phyloP scores from a whole-genome alignment of 1,140 invertebrate genomes.

The Saccostrea cuccullata region DNA sequence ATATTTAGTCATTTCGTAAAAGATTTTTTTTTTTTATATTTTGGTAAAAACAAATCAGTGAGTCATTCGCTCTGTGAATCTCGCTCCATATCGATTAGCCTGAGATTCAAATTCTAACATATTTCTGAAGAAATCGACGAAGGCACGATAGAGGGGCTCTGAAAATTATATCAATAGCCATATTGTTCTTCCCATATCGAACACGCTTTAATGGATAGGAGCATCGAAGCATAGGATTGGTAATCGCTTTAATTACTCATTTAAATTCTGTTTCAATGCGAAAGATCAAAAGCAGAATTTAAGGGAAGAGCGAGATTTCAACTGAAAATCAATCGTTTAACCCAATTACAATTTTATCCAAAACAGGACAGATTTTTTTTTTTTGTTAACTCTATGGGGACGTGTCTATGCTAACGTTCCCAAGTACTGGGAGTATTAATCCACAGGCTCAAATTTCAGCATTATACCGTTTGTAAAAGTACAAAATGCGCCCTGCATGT shows the following conservation, averaged over 20 bases:
- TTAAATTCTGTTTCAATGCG: not conserved
- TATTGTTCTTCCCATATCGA: not conserved
- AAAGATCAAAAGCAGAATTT: not conserved
- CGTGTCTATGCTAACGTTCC: too few species aligned
- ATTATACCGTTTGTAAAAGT: not conserved
- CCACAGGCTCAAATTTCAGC: not conserved
- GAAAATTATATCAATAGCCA: slow-evolving; percentile 33
- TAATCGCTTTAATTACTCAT: slow-evolving; percentile 6
- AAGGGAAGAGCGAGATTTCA: not conserved
- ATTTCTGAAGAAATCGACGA: not conserved
- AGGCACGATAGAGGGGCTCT: not conserved
- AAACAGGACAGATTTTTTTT: too few species aligned
- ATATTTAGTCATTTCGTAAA: not conserved
- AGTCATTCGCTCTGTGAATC: slow-evolving; percentile 29
- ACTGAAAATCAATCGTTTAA: not conserved
- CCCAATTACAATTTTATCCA: not conserved
- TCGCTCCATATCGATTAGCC: slow-evolving; percentile 10
- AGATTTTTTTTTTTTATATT: not conserved
- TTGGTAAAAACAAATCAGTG: not conserved
- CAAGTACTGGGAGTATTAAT: too few species aligned
- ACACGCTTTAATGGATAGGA: slow-evolving; percentile 20
- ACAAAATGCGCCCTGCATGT: not conserved
- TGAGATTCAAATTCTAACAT: slow-evolving; percentile 32
- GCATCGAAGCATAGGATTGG: not conserved
- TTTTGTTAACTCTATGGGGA: too few species aligned